Evolutionary conservation across 2,888 invertebrate species (phyloP), one percentile per base, ranked within the genome.

Genomic region (Drosophila parthenogenetica): DNA sequence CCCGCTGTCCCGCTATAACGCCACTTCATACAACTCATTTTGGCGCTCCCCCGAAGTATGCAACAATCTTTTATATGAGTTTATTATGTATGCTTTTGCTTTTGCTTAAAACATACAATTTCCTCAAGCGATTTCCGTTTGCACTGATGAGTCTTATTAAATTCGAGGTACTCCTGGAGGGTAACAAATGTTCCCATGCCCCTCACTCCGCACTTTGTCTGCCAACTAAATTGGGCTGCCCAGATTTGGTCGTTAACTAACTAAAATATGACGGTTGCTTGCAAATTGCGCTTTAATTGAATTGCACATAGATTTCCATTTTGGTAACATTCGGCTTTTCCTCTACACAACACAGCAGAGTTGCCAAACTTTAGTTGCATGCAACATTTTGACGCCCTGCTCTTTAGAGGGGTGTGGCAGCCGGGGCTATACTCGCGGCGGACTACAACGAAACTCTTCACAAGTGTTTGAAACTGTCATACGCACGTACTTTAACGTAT

Each of bases 51-150:
- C 53, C 65, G 35, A 59, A 70, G 74, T 71, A 66, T 86, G 88
- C 86, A 84, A 85, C 85, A 84, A 84, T 86, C 85, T 89, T 89
- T 88, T 89, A 85, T 89, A 89, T 81, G 87, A 87, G 82, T 87
- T 88, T 87, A 87, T 87, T 87, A 87, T 87, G 82, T 80, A 82
- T 81, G 73, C 77, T 75, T 76, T 76, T 67, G 77, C 81, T 81
- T 77, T 81, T 77, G 81, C 89, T 83, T 76, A 77, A 87, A 88
- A 87, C 87, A 87, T 81, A 89, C 88, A 89, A 87, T 88, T 90
- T 90, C 87, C 89, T 85, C 83, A 74, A 87, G 90, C 88, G 81
- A 80, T 89, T 90, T 88, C 88, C 88, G 81, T 87, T 80, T 80
- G 79, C 82, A 77, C 81, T 88, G 85, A 89, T 88, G 86, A 86